Evolutionary conservation across 2,113 vertebrate genomes (phyloP), one percentile per base, ranked within the genome.

Genomic region (Asarcornis scutulata): DNA sequence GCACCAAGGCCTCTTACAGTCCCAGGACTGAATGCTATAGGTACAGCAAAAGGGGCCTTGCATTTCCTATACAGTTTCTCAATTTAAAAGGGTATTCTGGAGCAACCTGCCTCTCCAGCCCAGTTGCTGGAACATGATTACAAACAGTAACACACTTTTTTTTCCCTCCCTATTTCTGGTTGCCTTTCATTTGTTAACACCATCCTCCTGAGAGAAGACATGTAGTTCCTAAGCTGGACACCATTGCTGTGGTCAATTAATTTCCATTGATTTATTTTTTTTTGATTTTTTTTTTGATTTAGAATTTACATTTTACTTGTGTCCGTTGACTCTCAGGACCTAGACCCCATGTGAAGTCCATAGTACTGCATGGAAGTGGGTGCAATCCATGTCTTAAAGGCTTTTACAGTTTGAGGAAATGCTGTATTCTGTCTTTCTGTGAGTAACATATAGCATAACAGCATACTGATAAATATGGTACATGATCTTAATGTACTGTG

Each of bases 401-500:
- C 13, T 82, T 86, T 63, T 72, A 16, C 17, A 27, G 6, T 73
- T 79, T 80, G 73, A 73, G 12, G 21, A 88, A 81, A 59, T 85
- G 17, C 13, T 34, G 72, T 26, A 60, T n/a, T 46, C 32, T 56
- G 13, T 73, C 68, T 91, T 85, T 18, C 32, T 74, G 76, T 83
- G 20, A 83, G 46, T 31, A 66, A 90, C 63, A 80, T 87, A 83
- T 10, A 80, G 82, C 77, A 66, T 69, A 90, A 69, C 17, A 83
- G 38, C 0, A 0, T 90, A 64, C 55, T 91, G 80, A 91, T 94
- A 97, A 91, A 74, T 86, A 42, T n/a, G 55, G 63, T 68, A 92
- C 68, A 17, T 86, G 79, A 38, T 91, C 63, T 90, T 88, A 83
- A 83, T 89, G 79, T 90, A 27, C 83, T 88, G 86, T 74, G n/a